These are phyloP conservation scores for Ophiodon elongatus DNA, from an alignment of 2,113 vertebrate genomes.

Conservation along the genomic window DNA sequence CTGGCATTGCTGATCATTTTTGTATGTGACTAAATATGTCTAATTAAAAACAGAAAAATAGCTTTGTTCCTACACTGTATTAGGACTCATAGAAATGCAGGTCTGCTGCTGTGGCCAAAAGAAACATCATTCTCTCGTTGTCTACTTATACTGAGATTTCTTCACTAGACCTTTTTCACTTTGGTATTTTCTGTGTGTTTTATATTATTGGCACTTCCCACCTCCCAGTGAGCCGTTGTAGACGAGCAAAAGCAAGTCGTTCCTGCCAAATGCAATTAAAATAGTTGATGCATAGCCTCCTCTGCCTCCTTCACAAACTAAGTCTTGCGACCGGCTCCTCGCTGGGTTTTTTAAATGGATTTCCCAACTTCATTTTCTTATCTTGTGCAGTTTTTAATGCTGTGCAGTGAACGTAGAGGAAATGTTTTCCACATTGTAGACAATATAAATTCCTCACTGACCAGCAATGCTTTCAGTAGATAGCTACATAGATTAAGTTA, in stretches of 20 bases:
- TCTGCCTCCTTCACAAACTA: background rate
- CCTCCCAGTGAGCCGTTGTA: background rate
- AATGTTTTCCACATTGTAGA: background rate
- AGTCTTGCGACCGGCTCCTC: background rate
- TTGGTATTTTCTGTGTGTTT: background rate
- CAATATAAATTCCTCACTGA: background rate
- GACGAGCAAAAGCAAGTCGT: background rate
- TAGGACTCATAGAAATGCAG: background rate
- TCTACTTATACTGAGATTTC: background rate
- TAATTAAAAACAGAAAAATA: background rate
- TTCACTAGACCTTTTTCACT: too few relatives aligned
- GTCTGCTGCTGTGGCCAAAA: background rate
- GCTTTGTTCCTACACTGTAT: background rate
- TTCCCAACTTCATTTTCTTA: background rate
- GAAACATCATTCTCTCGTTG: background rate
- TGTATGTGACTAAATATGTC: background rate
- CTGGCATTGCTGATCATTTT: background rate
- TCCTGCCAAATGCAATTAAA: background rate
- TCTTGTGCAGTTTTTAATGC: background rate
- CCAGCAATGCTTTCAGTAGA: background rate
- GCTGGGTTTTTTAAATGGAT: background rate
- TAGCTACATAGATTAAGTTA: background rate
- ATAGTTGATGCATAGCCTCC: background rate
- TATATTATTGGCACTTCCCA: background rate
- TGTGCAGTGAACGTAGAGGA: background rate